Base-by-base conservation (phyloP, 2,888 invertebrate species). In the Tupiocoris notatus region DNA sequence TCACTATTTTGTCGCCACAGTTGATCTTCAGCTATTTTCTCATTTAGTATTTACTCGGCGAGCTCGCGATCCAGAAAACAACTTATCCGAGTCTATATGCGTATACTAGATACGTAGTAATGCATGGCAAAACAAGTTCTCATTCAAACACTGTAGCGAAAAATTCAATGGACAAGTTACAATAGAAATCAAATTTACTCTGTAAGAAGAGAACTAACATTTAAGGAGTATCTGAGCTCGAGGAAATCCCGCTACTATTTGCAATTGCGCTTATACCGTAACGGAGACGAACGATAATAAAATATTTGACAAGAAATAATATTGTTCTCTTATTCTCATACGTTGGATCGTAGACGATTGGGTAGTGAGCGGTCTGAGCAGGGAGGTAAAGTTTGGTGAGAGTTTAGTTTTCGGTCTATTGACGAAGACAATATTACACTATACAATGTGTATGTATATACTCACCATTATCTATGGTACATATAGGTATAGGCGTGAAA, bases 381-480 rank as follows among this genome's bases (percentile, higher is more conserved):
- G 39, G 39, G 39, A n/a, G 39, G 39, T 39, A 39, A 3, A 39
- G 39, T 39, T 39, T 12, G 39, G 39, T 7, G 6, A 3, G 39
- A 12, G 39, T 39, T 39, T 39, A 39, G 39, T 39, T 39, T 12
- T 39, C 39, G n/a, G 67, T 57, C 54, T 67, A 67, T 67, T 57
- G 67, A 67, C 67, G 22, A 57, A 56, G 67, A 56, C 56, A 67
- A 67, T 39, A 39, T 7, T 39, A 12, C 57, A 67, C 67, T 54
- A 22, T 21, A 67, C n/a, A 9, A 9, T 22, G 67, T 57, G 18
- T 56, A 39, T 39, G 67, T 21, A 67, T 54, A 56, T 67, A 67
- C 39, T 65, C 39, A 20, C 39, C 17, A 39, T 65, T 39, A 39
- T 39, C 39, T 39, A 7, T 12, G 39, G 65, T 25, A 20, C 39